A percentile compares a stretch with the other conserved stretches of the same genome.
Conservation (phyloP, 2,888 invertebrate species). For the Phyllotreta cruciferae region DNA sequence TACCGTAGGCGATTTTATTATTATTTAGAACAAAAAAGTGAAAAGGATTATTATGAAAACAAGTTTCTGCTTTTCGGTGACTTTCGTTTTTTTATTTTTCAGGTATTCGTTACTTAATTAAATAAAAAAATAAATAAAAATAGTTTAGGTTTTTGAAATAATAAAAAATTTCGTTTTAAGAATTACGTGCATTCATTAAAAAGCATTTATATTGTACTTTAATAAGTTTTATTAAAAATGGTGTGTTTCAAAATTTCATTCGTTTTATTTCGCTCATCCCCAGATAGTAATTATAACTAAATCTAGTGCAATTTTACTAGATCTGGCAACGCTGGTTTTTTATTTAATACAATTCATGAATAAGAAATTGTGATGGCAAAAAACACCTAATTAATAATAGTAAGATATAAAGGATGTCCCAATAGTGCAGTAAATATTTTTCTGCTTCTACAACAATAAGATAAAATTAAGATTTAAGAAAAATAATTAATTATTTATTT, state of each 20-base stretch:
- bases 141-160: slow-evolving; percentile 44
- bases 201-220: slow-evolving; percentile 73
- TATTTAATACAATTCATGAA: too few species aligned
- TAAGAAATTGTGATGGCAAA: too few species aligned
- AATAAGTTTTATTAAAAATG: slow-evolving; percentile 78
- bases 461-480: too few species aligned
- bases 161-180: slow-evolving; percentile 40
- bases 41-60: slow-evolving; percentile 25
- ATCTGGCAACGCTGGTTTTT: too few species aligned
- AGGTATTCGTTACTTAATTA: slow-evolving; percentile 40
- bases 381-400: too few species aligned
- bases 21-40: slow-evolving; percentile 22
- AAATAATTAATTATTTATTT: too few species aligned
- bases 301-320: slow-evolving; percentile 9
- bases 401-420: too few species aligned
- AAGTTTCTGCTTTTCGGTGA: slow-evolving; percentile 33
- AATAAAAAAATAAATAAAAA: slow-evolving; percentile 22
- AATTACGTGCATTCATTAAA: slow-evolving; percentile 45
- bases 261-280: slow-evolving; percentile 31
- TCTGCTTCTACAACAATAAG: too few species aligned
- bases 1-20: background rate
- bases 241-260: slow-evolving; percentile 65
- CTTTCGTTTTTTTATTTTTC: slow-evolving; percentile 31
- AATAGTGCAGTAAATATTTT: too few species aligned
- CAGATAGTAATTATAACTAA: background rate